These are phyloP conservation scores for Graptemys geographica DNA, from an alignment of 2,797 vertebrate species.

Conservation along the genomic window DNA sequence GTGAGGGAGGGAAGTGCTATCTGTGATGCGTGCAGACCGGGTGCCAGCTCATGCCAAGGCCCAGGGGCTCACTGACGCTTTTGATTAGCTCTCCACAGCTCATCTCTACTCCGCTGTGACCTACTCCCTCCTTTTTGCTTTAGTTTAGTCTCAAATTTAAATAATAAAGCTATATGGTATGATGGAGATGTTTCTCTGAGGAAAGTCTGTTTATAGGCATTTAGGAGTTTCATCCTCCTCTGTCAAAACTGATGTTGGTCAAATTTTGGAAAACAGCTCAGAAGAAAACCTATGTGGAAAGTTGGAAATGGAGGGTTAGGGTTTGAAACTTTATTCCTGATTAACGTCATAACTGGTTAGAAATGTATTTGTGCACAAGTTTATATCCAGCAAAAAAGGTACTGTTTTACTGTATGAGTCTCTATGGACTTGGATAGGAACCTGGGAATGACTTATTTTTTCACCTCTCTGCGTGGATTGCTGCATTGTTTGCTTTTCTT, in stretches of 20 bases:
- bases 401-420: not conserved
- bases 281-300: not conserved
- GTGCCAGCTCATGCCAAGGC: not conserved
- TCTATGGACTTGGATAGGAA: not conserved
- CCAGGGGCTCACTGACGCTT: not conserved
- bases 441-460: conserved; percentile 46
- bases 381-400: not conserved
- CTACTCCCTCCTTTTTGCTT: not conserved
- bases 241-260: not conserved
- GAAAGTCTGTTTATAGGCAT: not conserved
- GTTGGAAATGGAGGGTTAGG: not conserved
- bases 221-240: not conserved
- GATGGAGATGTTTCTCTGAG: not conserved
- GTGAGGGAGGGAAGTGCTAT: not conserved
- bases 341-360: not conserved
- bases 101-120: not conserved
- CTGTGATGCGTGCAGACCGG: not conserved
- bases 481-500: conserved; percentile 10
- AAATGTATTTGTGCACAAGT: not conserved
- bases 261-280: not conserved
- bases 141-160: not conserved
- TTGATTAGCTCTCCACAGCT: not conserved
- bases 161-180: not conserved
- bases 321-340: not conserved
- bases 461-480: not conserved